These are phyloP conservation scores for Acanthopagrus latus DNA, from an alignment of 2,797 vertebrate species.

Conservation along the genomic window DNA sequence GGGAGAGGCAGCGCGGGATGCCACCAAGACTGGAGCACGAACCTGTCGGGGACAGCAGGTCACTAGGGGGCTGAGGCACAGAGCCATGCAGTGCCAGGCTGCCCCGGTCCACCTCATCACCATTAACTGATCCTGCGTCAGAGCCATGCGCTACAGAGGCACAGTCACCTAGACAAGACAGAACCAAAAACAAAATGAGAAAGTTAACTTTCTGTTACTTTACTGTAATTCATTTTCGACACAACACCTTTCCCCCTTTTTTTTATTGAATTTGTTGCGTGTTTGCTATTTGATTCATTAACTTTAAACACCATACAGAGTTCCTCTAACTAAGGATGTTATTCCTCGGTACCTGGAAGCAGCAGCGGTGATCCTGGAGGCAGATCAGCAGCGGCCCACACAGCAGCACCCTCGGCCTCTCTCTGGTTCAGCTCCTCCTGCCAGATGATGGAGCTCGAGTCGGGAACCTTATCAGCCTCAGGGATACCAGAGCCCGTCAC, in stretches of 20 bases:
- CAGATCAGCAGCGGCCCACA: conserved; percentile 82
- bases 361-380: conserved; percentile 74
- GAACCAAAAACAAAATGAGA: not conserved
- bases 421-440: conserved; percentile 88
- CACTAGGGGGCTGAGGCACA: conserved; percentile 68
- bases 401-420: conserved; percentile 81
- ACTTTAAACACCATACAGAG: not conserved
- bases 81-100: conserved; percentile 67
- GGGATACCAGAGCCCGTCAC: conserved; percentile 88
- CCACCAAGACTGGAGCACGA: conserved; percentile 87
- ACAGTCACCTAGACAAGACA: conserved; percentile 69
- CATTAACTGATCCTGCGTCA: conserved; percentile 85
- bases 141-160: conserved; percentile 68
- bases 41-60: conserved; percentile 84
- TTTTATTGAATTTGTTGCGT: not conserved
- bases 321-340: not conserved
- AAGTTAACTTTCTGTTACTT: not conserved
- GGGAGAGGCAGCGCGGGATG: conserved; percentile 86
- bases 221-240: not conserved
- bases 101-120: conserved; percentile 82
- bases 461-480: conserved; percentile 85
- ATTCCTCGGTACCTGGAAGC: conserved; percentile 74
- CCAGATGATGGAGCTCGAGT: conserved; percentile 90
- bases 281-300: not conserved
- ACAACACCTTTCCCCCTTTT: not conserved